Conservation (phyloP, 2,797 vertebrate species). For the Gila robusta region DNA sequence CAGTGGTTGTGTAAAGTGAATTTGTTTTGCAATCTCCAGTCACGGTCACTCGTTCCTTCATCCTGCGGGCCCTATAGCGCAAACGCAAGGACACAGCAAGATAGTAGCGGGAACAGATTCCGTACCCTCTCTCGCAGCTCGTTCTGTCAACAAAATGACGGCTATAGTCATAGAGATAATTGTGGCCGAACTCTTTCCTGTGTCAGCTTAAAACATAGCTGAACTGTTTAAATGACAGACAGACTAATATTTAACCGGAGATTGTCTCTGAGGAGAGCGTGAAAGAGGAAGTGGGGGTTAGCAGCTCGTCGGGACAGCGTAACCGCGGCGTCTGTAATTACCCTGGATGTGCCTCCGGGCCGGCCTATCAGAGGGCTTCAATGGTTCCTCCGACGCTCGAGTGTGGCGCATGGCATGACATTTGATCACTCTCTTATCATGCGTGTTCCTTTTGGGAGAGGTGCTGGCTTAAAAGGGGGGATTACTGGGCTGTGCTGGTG, state of each 20-base stretch:
- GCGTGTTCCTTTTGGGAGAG: conserved; percentile 41
- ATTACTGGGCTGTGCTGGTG: conserved; percentile 53
- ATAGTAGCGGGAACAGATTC: conserved; percentile 16
- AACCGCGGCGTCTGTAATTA: conserved; percentile 45
- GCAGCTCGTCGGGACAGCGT: conserved; percentile 1
- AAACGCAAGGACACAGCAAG: conserved; percentile 22
- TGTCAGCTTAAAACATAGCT: conserved; percentile 59
- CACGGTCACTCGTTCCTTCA: conserved; percentile 1
- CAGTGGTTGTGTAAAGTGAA: conserved; percentile 24
- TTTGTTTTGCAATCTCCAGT: conserved; percentile 39
- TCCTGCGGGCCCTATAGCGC: background rate
- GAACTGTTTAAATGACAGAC: conserved; percentile 31
- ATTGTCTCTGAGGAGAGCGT: conserved; percentile 36
- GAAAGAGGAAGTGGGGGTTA: conserved; percentile 11
- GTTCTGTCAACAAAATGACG: conserved; percentile 50
- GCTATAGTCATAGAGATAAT: conserved; percentile 55
- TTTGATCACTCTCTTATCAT: conserved; percentile 58
- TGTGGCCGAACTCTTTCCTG: conserved; percentile 52
- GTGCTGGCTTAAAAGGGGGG: conserved; percentile 46
- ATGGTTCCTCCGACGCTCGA: background rate
- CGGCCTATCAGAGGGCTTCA: conserved; percentile 34
- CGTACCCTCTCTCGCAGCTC: background rate
- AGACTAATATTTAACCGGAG: conserved; percentile 47
- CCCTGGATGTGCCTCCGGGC: conserved; percentile 35
- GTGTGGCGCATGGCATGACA: conserved; percentile 31